phyloP scores from a whole-genome alignment of 2,888 invertebrate genomes.

The Tiliacea citrago region DNA sequence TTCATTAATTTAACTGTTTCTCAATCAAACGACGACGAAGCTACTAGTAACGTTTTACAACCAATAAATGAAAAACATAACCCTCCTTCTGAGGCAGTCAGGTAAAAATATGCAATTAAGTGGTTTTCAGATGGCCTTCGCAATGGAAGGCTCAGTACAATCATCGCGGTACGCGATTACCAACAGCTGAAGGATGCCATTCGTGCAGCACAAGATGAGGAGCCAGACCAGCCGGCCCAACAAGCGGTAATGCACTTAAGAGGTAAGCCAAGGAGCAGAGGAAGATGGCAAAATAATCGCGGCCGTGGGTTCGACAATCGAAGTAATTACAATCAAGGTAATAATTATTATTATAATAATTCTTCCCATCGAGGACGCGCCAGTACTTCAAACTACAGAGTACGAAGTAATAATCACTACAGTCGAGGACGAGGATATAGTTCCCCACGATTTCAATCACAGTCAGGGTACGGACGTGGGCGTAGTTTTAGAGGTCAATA shows the following conservation, averaged over 20 bases:
- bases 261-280: conserved; percentile 6
- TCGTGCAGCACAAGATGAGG: conserved; percentile 9
- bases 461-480: neutral
- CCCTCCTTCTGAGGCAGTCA: too few species aligned
- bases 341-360: conserved; percentile 9
- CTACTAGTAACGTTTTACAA: too few species aligned
- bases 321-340: conserved; percentile 8
- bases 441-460: too few species aligned
- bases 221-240: conserved; percentile 6
- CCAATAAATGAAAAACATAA: neutral
- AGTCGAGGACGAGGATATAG: neutral
- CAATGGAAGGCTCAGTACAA: neutral
- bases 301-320: conserved; percentile 2
- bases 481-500: neutral
- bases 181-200: neutral
- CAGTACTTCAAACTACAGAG: conserved; percentile 7
- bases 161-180: too few species aligned
- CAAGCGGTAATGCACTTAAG: conserved; percentile 15
- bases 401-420: neutral
- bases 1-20: conserved; percentile 4
- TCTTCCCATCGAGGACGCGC: conserved; percentile 2
- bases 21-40: neutral
- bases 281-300: conserved; percentile 6
- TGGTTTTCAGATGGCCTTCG: conserved; percentile 6
- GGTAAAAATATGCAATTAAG: neutral